phyloP scores from a whole-genome alignment of 2,797 vertebrate species.

The Mallotus villosus region DNA sequence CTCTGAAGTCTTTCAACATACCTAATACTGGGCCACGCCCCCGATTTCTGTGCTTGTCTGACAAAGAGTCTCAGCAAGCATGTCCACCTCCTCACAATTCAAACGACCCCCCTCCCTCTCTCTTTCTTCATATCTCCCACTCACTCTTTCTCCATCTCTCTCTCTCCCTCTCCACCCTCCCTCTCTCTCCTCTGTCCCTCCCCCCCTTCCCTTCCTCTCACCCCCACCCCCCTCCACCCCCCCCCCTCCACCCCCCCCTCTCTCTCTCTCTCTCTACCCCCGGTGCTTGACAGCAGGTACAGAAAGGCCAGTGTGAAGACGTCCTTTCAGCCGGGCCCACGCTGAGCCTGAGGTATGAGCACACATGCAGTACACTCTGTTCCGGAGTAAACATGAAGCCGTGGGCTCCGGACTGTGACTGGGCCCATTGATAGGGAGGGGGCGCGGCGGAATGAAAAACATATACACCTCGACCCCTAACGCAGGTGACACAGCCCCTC shows the following conservation, averaged over 20 bases:
- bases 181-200: too few species aligned
- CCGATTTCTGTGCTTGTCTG: background rate
- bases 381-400: constrained; percentile 22
- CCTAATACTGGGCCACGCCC: background rate
- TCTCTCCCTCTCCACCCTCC: too few species aligned
- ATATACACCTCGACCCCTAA: constrained; percentile 5
- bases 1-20: background rate
- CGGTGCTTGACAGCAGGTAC: background rate
- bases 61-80: too few species aligned
- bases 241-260: too few species aligned
- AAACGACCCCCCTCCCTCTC: background rate
- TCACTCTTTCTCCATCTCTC: too few species aligned
- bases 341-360: constrained; percentile 18
- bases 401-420: constrained; percentile 12
- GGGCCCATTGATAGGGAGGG: constrained; percentile 22
- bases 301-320: background rate
- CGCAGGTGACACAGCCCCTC: background rate
- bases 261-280: background rate
- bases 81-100: background rate
- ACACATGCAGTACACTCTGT: constrained; percentile 13
- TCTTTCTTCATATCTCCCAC: too few species aligned
- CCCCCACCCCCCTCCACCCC: too few species aligned
- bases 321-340: constrained; percentile 3
- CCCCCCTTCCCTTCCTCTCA: too few species aligned
- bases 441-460: background rate